phyloP scores from a whole-genome alignment of 2,113 vertebrate genomes.

The Drymodes brunneopygia region DNA sequence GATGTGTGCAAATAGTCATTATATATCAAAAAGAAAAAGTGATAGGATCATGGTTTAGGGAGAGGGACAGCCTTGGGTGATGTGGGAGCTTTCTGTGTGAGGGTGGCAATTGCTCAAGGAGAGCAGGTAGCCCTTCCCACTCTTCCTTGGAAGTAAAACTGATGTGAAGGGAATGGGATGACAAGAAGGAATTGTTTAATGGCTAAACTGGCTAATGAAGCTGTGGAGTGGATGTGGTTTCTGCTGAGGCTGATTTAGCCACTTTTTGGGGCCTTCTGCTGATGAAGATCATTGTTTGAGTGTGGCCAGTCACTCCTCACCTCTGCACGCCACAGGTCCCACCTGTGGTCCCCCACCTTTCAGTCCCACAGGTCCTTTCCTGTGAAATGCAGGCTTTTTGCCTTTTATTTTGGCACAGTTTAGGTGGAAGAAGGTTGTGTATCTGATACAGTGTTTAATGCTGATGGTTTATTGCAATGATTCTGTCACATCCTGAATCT shows the following conservation, averaged over 20 bases:
- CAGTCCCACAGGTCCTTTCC: background rate
- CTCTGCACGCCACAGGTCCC: background rate
- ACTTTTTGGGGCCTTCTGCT: background rate
- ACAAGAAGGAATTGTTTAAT: background rate
- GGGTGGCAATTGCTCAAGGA: background rate
- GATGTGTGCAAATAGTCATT: background rate
- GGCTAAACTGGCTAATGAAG: background rate
- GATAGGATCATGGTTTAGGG: background rate
- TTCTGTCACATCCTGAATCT: background rate
- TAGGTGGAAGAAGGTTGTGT: background rate
- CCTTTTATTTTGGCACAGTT: background rate
- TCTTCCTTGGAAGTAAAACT: background rate
- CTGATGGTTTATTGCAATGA: no score
- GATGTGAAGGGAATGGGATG: background rate
- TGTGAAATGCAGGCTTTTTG: background rate
- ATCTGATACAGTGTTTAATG: background rate
- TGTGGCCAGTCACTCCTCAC: background rate
- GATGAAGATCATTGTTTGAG: background rate
- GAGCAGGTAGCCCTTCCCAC: background rate
- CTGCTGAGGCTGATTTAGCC: background rate
- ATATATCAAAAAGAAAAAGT: background rate
- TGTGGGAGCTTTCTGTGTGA: background rate
- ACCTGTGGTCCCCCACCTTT: background rate
- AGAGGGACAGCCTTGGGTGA: background rate
- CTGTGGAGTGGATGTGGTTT: background rate